A percentile compares a stretch with the other conserved stretches of the same genome.
phyloP scores from a whole-genome alignment of 1,140 invertebrate genomes.

The Drosophila rhopaloa region DNA sequence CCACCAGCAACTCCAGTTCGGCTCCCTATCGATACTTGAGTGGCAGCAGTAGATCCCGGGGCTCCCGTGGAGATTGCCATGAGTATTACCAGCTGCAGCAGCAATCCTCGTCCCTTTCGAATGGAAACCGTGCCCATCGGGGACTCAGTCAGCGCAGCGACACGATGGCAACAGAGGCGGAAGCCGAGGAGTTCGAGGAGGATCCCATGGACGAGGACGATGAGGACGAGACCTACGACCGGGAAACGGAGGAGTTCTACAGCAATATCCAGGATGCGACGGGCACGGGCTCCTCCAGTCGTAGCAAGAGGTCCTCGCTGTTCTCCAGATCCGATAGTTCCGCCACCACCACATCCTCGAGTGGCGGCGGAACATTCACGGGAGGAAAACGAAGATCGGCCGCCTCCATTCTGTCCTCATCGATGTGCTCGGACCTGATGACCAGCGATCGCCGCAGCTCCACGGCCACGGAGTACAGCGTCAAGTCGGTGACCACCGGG shows the following conservation, averaged over 20 bases:
- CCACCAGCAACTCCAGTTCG: slow-evolving; percentile 63
- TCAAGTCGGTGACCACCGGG: slow-evolving; percentile 35
- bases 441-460: slow-evolving; percentile 79
- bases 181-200: slow-evolving; percentile 73
- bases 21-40: slow-evolving; percentile 57
- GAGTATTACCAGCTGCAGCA: slow-evolving; percentile 67
- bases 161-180: slow-evolving; percentile 72
- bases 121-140: slow-evolving; percentile 17
- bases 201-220: slow-evolving; percentile 69
- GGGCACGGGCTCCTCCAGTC: slow-evolving; percentile 46
- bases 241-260: slow-evolving; percentile 80
- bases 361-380: slow-evolving; percentile 72
- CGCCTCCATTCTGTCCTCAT: slow-evolving; percentile 81
- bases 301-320: slow-evolving; percentile 78
- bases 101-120: slow-evolving; percentile 55
- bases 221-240: slow-evolving; percentile 73
- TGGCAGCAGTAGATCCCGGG: slow-evolving; percentile 43
- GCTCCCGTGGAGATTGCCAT: slow-evolving; percentile 54
- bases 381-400: slow-evolving; percentile 75
- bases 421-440: slow-evolving; percentile 77
- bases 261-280: slow-evolving; percentile 81
- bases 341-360: slow-evolving; percentile 81
- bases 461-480: slow-evolving; percentile 78
- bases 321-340: slow-evolving; percentile 84
- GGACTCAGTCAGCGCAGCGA: slow-evolving; percentile 61